phyloP scores from a whole-genome alignment of 2,888 invertebrate species.

The Nymphalis urticae region DNA sequence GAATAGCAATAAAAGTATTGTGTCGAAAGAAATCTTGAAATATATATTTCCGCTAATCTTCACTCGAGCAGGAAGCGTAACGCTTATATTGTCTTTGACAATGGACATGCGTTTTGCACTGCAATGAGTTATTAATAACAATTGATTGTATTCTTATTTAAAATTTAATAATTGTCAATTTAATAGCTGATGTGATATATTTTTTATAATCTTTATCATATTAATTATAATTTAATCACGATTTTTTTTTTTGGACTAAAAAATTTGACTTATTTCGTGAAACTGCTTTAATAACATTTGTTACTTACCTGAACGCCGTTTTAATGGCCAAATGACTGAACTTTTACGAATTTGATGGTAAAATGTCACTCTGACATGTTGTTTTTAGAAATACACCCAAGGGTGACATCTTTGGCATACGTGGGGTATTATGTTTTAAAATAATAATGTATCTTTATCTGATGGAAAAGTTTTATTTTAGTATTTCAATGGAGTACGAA shows the following conservation, averaged over 20 bases:
- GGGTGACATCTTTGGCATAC: conserved; percentile 28
- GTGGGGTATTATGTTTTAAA: conserved; percentile 30
- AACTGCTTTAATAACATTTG: conserved; percentile 1
- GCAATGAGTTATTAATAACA: neutral
- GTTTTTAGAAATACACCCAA: conserved; percentile 28
- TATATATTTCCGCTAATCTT: too few relatives aligned
- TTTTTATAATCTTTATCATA: too few relatives aligned
- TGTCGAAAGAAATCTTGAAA: too few relatives aligned
- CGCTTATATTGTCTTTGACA: too few relatives aligned
- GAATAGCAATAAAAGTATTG: too few relatives aligned
- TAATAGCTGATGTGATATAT: too few relatives aligned
- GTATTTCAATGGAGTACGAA: neutral
- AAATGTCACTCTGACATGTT: conserved; percentile 33
- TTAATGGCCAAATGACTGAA: conserved; percentile 24
- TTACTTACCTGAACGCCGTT: neutral
- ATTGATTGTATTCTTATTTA: too few relatives aligned
- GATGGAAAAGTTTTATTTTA: conserved; percentile 19
- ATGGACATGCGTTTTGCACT: neutral
- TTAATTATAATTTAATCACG: too few relatives aligned
- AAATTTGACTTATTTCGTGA: neutral
- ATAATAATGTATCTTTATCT: conserved; percentile 26
- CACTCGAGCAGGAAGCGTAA: too few relatives aligned
- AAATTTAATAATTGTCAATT: too few relatives aligned
- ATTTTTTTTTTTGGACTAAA: neutral
- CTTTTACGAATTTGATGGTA: conserved; percentile 36